Evolutionary conservation across 2,888 invertebrate genomes (phyloP), one percentile per base, ranked within the genome.

Genomic region (Drosophila siamana): DNA sequence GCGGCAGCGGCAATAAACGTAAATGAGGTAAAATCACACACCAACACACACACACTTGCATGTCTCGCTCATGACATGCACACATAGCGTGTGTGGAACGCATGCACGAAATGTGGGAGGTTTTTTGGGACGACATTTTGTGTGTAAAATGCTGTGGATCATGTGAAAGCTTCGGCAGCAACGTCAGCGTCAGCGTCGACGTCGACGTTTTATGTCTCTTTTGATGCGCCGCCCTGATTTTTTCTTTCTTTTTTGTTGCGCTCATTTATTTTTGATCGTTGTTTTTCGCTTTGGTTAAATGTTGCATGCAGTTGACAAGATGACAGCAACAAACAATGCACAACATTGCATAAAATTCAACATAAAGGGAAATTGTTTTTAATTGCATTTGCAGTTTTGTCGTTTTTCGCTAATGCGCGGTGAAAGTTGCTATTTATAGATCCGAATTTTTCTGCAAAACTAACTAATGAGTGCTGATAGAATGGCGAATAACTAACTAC

Each of bases 241-340:
- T 2, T 1, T 19, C 3, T 19, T 1, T 19, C 3, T 19, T 19
- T 19, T 19, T 28, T 51, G 33, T 57, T 51, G 65, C 66, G 43
- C 65, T 70, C 80, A 59, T 65, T 77, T 64, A 68, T 80, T 80
- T 69, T 77, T 65, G 74, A 80, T 77, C 62, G 63, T 72, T 59
- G 47, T 70, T 44, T 66, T 44, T 43, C 46, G 30, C 59, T 66
- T 61, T 44, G 30, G 36, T 80, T 83, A 86, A 86, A 84, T 88
- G 89, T 84, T 86, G 89, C 83, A 88, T 85, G 88, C 88, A 82
- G 88, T 89, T 84, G 86, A 88, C 83, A 87, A 86, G 77, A 63
- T 63, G 71, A 86, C 80, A 86, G 76, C 50, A 65, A 48, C 30
- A 38, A 38, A 47, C 13, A 69, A 75, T 65, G 54, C 47, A 52